Percentiles rank a stretch among this genome's conserved stretches.
Evolutionary conservation across 2,797 vertebrate genomes (phyloP).

Genomic region (Hipposideros larvatus): DNA sequence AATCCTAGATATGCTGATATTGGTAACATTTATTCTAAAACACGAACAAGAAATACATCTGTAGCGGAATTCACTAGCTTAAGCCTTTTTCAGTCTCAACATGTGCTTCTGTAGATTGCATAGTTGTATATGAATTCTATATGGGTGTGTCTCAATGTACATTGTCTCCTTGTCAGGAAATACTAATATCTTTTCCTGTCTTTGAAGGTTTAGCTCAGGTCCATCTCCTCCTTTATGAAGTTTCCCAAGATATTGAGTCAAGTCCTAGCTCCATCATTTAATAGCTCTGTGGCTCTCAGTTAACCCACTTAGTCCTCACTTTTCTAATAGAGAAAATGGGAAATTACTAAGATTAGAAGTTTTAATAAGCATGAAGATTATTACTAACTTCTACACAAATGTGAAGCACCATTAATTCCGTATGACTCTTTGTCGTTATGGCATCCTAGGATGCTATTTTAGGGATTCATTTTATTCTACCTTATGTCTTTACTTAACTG

Average conservation of each 20-base stretch:
- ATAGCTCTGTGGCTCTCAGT: background rate
- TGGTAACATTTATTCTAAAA: background rate
- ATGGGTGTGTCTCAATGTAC: background rate
- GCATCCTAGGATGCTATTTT: background rate
- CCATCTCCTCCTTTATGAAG: background rate
- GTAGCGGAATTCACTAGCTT: background rate
- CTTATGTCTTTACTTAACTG: background rate
- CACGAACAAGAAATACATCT: background rate
- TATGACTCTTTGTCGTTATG: background rate
- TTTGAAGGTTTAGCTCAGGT: background rate
- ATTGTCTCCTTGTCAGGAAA: background rate
- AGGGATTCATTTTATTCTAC: background rate
- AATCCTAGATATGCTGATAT: background rate
- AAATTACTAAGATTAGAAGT: conserved; percentile 16
- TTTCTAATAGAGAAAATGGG: background rate
- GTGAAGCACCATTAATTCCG: background rate
- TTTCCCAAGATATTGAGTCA: background rate
- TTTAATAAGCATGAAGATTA: background rate
- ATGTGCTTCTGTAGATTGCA: background rate
- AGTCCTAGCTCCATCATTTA: background rate
- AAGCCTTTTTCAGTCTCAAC: background rate
- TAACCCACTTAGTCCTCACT: background rate
- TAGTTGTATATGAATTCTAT: background rate
- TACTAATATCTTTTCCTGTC: background rate
- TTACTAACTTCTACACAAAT: background rate